Conservation (phyloP, 2,797 vertebrate genomes). For the Cuculus canorus region DNA sequence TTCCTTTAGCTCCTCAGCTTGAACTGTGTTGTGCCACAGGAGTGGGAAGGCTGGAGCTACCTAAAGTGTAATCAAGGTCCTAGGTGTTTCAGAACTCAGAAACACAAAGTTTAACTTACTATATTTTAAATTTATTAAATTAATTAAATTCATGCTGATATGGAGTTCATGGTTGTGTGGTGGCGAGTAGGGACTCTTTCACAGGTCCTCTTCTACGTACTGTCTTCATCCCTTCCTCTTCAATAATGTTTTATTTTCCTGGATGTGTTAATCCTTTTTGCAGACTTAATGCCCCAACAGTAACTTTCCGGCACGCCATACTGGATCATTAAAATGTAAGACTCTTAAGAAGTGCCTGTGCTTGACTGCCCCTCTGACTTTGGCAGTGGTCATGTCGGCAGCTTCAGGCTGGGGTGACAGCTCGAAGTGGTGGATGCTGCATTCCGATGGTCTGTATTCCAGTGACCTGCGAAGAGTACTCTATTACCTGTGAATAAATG, state of each 20-base stretch:
- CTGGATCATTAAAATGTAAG: not conserved
- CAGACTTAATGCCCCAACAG: rapidly evolving
- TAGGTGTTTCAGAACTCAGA: not conserved
- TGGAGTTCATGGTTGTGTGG: not conserved
- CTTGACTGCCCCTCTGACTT: not conserved
- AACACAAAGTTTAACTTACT: not conserved
- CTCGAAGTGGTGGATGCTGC: rapidly evolving
- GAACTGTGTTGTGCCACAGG: not conserved
- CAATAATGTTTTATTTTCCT: not conserved
- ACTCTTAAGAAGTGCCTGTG: rapidly evolving
- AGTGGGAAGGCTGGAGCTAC: not conserved
- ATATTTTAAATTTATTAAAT: not conserved
- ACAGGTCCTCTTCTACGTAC: rapidly evolving
- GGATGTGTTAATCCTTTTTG: not conserved
- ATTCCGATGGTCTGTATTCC: rapidly evolving
- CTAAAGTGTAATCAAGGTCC: not conserved
- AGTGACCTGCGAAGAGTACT: rapidly evolving
- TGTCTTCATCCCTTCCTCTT: not conserved
- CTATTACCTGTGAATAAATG: not conserved
- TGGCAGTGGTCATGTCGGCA: not conserved
- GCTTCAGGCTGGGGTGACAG: not conserved
- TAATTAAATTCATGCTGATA: not conserved
- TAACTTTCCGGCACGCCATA: not conserved
- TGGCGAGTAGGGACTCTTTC: not conserved
- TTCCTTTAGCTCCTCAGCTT: not conserved